Conservation (phyloP, 2,888 invertebrate species). For the Heteromurus nitidus region DNA sequence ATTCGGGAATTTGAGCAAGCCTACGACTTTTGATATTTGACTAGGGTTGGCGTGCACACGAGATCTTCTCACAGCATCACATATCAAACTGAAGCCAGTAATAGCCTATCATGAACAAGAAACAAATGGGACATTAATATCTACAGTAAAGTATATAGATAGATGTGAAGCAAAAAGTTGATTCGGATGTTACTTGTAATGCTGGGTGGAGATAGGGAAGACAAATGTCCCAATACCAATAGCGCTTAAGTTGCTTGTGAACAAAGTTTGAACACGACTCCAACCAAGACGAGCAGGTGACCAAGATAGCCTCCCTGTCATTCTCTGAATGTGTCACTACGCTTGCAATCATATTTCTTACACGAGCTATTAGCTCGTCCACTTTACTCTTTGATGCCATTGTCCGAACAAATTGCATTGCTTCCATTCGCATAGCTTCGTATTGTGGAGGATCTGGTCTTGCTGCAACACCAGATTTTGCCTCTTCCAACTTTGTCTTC, state of each 20-base stretch:
- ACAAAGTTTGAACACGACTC: slow-evolving; percentile 68
- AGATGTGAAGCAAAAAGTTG: neutral
- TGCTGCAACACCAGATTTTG: slow-evolving; percentile 69
- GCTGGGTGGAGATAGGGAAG: slow-evolving; percentile 67
- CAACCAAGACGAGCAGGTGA: slow-evolving; percentile 69
- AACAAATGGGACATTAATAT: slow-evolving; percentile 8
- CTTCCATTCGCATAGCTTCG: slow-evolving; percentile 76
- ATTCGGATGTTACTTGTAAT: slow-evolving; percentile 63
- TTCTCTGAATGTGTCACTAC: slow-evolving; percentile 21
- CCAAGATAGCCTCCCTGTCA: slow-evolving; percentile 55
- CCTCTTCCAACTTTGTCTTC: slow-evolving; percentile 31
- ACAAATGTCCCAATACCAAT: slow-evolving; percentile 73
- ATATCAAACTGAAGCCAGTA: slow-evolving; percentile 64
- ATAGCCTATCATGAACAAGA: slow-evolving; percentile 53
- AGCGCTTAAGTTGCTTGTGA: slow-evolving; percentile 67
- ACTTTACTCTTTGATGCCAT: slow-evolving; percentile 72
- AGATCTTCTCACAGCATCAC: slow-evolving; percentile 54
- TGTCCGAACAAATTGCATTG: slow-evolving; percentile 77
- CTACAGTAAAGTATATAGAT: neutral
- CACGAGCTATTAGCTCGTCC: slow-evolving; percentile 45
- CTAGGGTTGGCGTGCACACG: neutral
- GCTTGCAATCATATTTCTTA: slow-evolving; percentile 32
- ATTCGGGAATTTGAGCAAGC: slow-evolving; percentile 62
- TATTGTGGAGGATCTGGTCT: slow-evolving; percentile 73
- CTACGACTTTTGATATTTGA: slow-evolving; percentile 38